A percentile compares a stretch with the other conserved stretches of the same genome.
phyloP scores from a whole-genome alignment of 35 echinoderm and acorn worm species.

The Heliocidaris erythrogramma region DNA sequence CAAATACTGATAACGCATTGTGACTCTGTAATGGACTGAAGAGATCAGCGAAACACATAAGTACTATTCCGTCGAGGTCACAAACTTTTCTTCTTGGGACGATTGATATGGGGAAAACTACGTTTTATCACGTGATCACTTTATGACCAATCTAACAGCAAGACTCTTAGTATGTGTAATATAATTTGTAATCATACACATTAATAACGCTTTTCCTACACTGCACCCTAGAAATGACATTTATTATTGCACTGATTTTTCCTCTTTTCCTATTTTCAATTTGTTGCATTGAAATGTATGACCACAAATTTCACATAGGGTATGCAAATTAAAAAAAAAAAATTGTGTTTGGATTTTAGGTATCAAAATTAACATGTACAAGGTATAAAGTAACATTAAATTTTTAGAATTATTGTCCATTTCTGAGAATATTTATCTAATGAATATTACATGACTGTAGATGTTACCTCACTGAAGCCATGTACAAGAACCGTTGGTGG shows the following conservation, averaged over 20 bases:
- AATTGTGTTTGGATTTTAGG: background rate
- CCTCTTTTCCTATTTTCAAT: background rate
- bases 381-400: background rate
- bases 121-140: too few species aligned
- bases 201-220: background rate
- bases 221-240: background rate
- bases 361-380: background rate
- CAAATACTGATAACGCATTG: too few species aligned
- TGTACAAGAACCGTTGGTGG: constrained; percentile 94
- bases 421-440: background rate
- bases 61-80: too few species aligned
- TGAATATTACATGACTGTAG: constrained; percentile 58
- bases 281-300: background rate
- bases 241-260: background rate
- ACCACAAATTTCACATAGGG: background rate
- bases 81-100: too few species aligned
- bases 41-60: too few species aligned
- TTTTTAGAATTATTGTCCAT: background rate
- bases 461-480: constrained; percentile 82
- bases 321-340: background rate
- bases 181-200: too few species aligned
- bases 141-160: too few species aligned
- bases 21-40: too few species aligned
- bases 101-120: too few species aligned
- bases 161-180: too few species aligned